A percentile compares a stretch with the other conserved stretches of the same genome.
Conservation (phyloP, 92 coral and sea anemone genomes). For the Siderastrea radians region DNA sequence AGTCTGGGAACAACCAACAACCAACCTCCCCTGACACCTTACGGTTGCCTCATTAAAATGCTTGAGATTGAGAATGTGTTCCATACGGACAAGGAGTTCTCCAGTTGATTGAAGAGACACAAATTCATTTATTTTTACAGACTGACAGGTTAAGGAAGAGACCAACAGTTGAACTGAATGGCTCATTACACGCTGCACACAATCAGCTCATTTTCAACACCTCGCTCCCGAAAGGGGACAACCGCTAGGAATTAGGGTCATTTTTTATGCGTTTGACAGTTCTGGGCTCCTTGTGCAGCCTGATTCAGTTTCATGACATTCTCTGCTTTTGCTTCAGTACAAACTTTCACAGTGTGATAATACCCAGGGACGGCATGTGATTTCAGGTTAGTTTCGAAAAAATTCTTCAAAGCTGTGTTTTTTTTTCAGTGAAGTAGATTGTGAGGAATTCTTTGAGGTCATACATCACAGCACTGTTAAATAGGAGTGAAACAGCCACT, state of each 20-base stretch:
- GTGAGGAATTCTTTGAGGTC: neutral
- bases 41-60: slow-evolving; percentile 12
- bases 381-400: slow-evolving; percentile 26
- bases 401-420: neutral
- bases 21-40: neutral
- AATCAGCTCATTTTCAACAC: slow-evolving; percentile 36
- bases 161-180: slow-evolving; percentile 9
- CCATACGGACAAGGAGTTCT: neutral
- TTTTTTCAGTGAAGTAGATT: neutral
- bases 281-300: slow-evolving; percentile 26
- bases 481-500: neutral
- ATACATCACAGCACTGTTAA: neutral
- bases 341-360: neutral
- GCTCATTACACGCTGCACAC: slow-evolving; percentile 11
- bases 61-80: slow-evolving; percentile 6
- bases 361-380: slow-evolving; percentile 3
- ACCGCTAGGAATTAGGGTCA: slow-evolving; percentile 59
- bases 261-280: slow-evolving; percentile 41
- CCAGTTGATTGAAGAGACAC: neutral
- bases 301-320: slow-evolving; percentile 36
- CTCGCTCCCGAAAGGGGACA: slow-evolving; percentile 29
- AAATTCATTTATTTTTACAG: neutral
- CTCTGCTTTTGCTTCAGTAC: neutral
- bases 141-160: neutral
- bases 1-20: neutral